A percentile compares a stretch with the other conserved stretches of the same genome.
These are phyloP conservation scores for Python bivittatus DNA, from an alignment of 2,113 vertebrate genomes.

Conservation along the genomic window DNA sequence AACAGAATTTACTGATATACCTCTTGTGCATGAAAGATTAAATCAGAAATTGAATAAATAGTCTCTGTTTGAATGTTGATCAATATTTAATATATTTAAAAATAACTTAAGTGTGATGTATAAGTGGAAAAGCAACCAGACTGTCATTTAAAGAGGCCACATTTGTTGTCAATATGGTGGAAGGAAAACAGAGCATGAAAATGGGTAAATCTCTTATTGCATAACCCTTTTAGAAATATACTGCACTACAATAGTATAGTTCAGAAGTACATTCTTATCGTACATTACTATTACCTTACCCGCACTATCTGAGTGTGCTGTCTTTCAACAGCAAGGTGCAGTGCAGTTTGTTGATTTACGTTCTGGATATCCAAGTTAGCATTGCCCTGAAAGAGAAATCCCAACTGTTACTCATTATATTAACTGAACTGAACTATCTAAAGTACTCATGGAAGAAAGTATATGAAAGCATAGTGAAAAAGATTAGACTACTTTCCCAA, in stretches of 20 bases:
- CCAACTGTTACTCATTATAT: constrained; percentile 23
- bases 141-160: neutral
- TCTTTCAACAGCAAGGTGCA: constrained; percentile 96
- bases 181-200: neutral
- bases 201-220: neutral
- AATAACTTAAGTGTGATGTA: neutral
- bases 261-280: neutral
- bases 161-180: neutral
- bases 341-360: constrained; percentile 95
- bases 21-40: neutral
- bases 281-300: constrained; percentile 73
- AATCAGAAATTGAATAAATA: neutral
- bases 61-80: neutral
- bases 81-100: neutral
- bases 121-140: neutral
- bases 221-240: neutral
- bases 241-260: neutral
- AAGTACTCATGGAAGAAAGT: neutral
- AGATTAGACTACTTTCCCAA: neutral
- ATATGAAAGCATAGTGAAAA: neutral
- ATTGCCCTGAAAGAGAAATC: constrained; percentile 80
- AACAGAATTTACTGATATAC: neutral
- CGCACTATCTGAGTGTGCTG: constrained; percentile 98
- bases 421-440: neutral
- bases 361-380: constrained; percentile 99